Percentiles rank a stretch among this genome's conserved stretches.
Conservation (phyloP, 2,797 vertebrate species). For the Chromis chromis region DNA sequence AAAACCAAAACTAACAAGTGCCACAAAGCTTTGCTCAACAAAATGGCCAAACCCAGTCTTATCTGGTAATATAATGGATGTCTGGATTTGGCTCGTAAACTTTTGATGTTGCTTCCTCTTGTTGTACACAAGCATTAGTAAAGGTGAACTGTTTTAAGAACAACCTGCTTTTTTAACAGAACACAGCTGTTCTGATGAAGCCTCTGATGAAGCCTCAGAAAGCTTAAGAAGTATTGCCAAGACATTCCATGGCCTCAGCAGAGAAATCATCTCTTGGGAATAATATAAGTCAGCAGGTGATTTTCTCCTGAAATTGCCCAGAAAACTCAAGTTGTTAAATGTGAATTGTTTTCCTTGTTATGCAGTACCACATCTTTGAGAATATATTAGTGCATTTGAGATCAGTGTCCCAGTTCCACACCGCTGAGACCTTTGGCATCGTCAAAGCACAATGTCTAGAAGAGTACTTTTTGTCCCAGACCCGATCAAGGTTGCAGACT, state of each 20-base stretch:
- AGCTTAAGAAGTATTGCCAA: background rate
- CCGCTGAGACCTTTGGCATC: background rate
- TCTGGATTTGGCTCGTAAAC: background rate
- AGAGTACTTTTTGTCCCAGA: too few relatives aligned
- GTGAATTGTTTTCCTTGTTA: background rate
- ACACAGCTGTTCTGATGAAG: background rate
- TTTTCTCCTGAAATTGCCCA: background rate
- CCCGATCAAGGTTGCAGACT: background rate
- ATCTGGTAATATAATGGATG: background rate
- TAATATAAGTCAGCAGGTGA: background rate
- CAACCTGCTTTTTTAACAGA: background rate
- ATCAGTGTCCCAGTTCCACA: slow-evolving; percentile 8
- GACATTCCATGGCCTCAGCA: background rate
- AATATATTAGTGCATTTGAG: background rate
- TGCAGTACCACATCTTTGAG: background rate
- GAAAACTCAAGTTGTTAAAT: background rate
- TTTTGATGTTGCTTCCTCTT: background rate
- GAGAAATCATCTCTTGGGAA: background rate
- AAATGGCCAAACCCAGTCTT: background rate
- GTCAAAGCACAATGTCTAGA: slow-evolving; percentile 1
- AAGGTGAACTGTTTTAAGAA: background rate
- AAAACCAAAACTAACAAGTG: too few relatives aligned
- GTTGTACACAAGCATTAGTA: background rate
- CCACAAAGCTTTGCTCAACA: background rate
- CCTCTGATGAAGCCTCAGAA: background rate